These are phyloP conservation scores for Scaptomyza graminum DNA, from an alignment of 1,140 invertebrate genomes.

Conservation along the genomic window DNA sequence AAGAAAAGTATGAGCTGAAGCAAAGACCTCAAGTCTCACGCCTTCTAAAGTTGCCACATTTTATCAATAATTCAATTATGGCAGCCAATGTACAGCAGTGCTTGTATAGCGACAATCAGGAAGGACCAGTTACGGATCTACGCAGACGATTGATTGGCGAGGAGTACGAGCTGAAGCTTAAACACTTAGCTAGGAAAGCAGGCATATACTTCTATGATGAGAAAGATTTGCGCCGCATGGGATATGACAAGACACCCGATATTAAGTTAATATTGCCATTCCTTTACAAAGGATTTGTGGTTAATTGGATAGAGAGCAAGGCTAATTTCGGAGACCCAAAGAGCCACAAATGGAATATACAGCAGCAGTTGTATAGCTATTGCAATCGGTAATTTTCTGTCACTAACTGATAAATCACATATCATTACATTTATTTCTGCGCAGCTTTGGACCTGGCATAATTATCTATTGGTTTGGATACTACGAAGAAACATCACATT, in stretches of 20 bases:
- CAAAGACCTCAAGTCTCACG: slow-evolving; percentile 84
- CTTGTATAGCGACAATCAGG: slow-evolving; percentile 88
- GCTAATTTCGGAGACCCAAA: slow-evolving; percentile 95
- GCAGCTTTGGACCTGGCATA: slow-evolving; percentile 94
- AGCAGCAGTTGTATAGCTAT: slow-evolving; percentile 94
- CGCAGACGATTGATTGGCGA: slow-evolving; percentile 89
- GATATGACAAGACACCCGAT: slow-evolving; percentile 98
- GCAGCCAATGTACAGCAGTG: slow-evolving; percentile 88
- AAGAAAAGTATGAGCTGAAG: slow-evolving; percentile 84
- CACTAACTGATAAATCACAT: slow-evolving; percentile 7
- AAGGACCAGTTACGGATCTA: slow-evolving; percentile 89
- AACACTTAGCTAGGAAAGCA: slow-evolving; percentile 85
- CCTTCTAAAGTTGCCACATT: slow-evolving; percentile 87
- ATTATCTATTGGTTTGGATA: slow-evolving; percentile 99
- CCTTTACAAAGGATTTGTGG: slow-evolving; percentile 92
- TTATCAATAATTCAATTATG: slow-evolving; percentile 87
- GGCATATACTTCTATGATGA: slow-evolving; percentile 92
- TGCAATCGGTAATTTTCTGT: slow-evolving; percentile 90
- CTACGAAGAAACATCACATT: slow-evolving; percentile 88
- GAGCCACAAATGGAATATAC: slow-evolving; percentile 92
- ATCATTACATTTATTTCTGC: not conserved
- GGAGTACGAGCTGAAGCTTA: slow-evolving; percentile 90
- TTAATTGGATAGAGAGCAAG: slow-evolving; percentile 99
- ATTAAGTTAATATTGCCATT: slow-evolving; percentile 95
- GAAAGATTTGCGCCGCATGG: slow-evolving; percentile 90